Evolutionary conservation across 1,140 invertebrate species (phyloP).

Genomic region (Probaryconus sp.): DNA sequence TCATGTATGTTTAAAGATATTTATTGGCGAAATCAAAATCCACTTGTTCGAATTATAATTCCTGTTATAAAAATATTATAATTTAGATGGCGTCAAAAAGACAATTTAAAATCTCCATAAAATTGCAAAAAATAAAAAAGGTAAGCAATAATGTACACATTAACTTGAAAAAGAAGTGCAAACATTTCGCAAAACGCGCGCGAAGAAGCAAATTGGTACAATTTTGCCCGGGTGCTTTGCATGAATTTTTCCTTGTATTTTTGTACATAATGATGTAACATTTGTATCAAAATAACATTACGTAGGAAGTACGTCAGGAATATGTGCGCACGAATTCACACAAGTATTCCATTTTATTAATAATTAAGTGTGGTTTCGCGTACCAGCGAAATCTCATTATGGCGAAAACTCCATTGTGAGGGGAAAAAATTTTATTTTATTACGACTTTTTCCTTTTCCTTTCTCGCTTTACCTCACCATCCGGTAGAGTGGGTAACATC

Average conservation of each 20-base stretch:
- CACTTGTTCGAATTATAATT: too few species aligned
- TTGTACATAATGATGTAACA: slow-evolving; percentile 37
- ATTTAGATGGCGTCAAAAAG: too few species aligned
- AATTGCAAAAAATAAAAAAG: too few species aligned
- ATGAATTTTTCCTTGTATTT: slow-evolving; percentile 27
- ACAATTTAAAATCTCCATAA: too few species aligned
- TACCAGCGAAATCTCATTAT: slow-evolving; percentile 57
- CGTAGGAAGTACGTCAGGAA: slow-evolving; percentile 14
- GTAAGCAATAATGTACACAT: too few species aligned
- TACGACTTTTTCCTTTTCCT: slow-evolving; percentile 48
- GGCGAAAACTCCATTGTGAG: slow-evolving; percentile 54
- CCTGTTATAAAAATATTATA: too few species aligned
- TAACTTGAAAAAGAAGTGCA: too few species aligned
- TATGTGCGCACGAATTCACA: slow-evolving; percentile 50
- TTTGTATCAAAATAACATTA: slow-evolving; percentile 31
- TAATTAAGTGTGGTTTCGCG: slow-evolving; percentile 55
- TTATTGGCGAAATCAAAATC: too few species aligned
- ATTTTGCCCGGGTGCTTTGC: slow-evolving; percentile 12
- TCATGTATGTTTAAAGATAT: too few species aligned
- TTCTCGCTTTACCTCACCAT: slow-evolving; percentile 25
- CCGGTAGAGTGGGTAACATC: slow-evolving; percentile 4
- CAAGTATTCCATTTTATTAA: slow-evolving; percentile 62
- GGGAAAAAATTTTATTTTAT: slow-evolving; percentile 57
- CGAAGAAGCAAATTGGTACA: slow-evolving; percentile 21
- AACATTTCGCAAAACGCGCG: not conserved